Base-by-base conservation (phyloP, 2,888 invertebrate species). In the Drosophila testacea region DNA sequence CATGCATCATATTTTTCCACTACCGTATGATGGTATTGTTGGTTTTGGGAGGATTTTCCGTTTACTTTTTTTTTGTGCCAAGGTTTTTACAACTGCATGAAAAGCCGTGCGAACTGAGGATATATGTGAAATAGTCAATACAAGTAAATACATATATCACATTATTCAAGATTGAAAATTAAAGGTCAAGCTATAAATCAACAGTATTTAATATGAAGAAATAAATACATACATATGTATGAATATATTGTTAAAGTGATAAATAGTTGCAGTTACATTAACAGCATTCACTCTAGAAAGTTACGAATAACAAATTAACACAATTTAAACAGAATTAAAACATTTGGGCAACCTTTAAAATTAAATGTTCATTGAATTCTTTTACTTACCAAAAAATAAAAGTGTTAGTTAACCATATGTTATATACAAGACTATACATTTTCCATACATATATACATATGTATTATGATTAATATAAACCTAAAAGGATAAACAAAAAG, bases 1-100 rank as follows among this genome's bases (percentile, higher is more conserved):
- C 71, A 79, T 81, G 69, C 79, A 83, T 83, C 84, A 78, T 71
- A 61, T 64, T 70, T 62, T 32, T 61, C 64, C 64, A 47, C 41
- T 56, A 50, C 38, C 34, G 13, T 39, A 7, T 11, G 22, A n/a
- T 32, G 39, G 59, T 51, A 60, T 54, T 65, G 47, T 71, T 55
- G 44, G 41, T 57, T 39, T 54, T 55, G 65, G 10, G 7, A 27
- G 36, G 13, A 46, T 56, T 51, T 54, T 52, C 48, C 48, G 16
- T 16, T 16, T 48, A 34, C 28, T 30, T 16, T 28, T 47, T 42
- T 46, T 16, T 11, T 13, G 22, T 16, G 38, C 46, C 34, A 57
- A 56, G 47, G 38, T 36, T 51, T 46, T 63, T 39, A 5, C 32
- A 11, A 34, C 6, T 36, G 39, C 34, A 46, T 30, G 46, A 47